Evolutionary conservation across 23 tunicate species (phyloP), one percentile per base, ranked within the genome.

Genomic region (Ciona savignyi): DNA sequence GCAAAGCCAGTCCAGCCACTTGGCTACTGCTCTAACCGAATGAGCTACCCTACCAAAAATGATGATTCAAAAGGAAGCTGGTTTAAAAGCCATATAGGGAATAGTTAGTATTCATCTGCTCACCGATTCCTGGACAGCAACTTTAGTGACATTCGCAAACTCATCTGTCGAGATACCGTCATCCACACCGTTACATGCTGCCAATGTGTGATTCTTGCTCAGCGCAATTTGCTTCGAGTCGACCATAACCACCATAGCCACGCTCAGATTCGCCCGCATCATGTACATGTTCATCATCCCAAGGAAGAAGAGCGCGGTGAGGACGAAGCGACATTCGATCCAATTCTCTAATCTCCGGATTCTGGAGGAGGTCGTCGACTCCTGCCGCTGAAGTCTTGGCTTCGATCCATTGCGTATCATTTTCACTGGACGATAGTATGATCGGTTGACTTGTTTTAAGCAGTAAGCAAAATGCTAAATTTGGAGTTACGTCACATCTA

Each of bases 161-260:
- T 69, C 49, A 33, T 69, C 73, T 3, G 73, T 23, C 11, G 51
- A 32, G 22, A 69, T 30, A 28, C 33, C 49, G 2, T 31, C 25
- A 1, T 69, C 73, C 2, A 30, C 73, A 1, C 2, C 51, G 4
- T 34, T 1, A 9, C 73, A 74, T 28, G 65, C 79, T 42, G 23
- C 73, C 26, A 56, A 31, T 4, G 56, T 6, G 9, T 66, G 60
- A 30, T 74, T 74, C 30, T 74, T 74, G 51, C 62, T 49, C 64
- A 6, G 35, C 64, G 48, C 66, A 42, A 74, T 27, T 30, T 81
- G 81, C 60, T 68, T 79, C 30, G 86, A 67, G 33, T 81, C 74
- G 30, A 81, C 86, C 86, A 81, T 81, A 0, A 79, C 86, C 19
- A 81, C 86, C 60, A 81, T 81, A 20, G 86, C 86, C 32, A 81